These are phyloP conservation scores for Dysmachus trigonus DNA, from an alignment of 2,888 invertebrate genomes.

Conservation along the genomic window DNA sequence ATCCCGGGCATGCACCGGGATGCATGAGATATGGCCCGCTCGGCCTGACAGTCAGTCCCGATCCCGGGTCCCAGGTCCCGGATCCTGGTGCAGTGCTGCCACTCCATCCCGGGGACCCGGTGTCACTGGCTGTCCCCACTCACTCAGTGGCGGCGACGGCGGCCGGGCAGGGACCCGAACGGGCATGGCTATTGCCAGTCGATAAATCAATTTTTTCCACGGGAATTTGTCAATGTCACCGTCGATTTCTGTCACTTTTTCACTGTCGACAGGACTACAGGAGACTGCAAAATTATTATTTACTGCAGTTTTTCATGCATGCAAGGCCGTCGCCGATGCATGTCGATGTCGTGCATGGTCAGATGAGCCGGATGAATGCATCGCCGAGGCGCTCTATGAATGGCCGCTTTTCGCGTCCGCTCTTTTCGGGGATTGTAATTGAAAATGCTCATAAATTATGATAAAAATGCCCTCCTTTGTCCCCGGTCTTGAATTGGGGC, in stretches of 20 bases:
- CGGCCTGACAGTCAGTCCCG: conserved; percentile 19
- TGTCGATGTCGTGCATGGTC: conserved; percentile 42
- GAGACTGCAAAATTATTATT: conserved; percentile 47
- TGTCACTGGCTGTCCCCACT: conserved; percentile 28
- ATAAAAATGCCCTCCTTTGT: conserved; percentile 33
- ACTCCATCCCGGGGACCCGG: not conserved
- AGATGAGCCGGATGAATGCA: conserved; percentile 39
- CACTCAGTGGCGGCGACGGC: not conserved
- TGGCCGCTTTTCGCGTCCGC: not conserved
- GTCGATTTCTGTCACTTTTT: conserved; percentile 49
- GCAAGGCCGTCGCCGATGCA: conserved; percentile 34
- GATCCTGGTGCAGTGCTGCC: not conserved
- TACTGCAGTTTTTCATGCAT: conserved; percentile 48
- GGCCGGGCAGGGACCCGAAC: not conserved
- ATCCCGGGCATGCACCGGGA: conserved; percentile 29
- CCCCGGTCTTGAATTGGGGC: not conserved
- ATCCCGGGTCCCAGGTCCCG: not conserved
- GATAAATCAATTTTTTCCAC: conserved; percentile 50
- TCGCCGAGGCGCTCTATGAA: conserved; percentile 9
- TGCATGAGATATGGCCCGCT: conserved; percentile 1
- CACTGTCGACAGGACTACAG: conserved; percentile 43
- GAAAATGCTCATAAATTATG: conserved; percentile 32
- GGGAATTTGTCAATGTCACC: conserved; percentile 50
- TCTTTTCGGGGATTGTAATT: conserved; percentile 29
- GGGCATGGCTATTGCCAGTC: conserved; percentile 46